Evolutionary conservation across 2,888 invertebrate genomes (phyloP), one percentile per base, ranked within the genome.

Genomic region (Microplitis deprimator): DNA sequence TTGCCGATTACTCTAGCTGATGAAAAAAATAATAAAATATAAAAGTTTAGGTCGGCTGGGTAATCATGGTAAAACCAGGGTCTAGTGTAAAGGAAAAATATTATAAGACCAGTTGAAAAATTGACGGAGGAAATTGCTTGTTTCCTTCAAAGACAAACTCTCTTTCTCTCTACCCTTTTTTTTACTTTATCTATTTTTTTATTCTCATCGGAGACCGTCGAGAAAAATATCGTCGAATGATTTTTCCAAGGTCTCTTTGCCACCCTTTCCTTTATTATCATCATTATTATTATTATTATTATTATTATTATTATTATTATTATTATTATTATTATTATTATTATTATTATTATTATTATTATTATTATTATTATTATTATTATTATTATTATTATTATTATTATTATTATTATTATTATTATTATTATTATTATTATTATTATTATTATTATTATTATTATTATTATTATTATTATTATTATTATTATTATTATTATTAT

Each of bases 91-190:
- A 41, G 29, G 70, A 17, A 41, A 29, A 74, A 59, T 38, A 75
- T 75, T 70, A 75, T 70, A 50, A 75, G 70, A 64, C 50, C 38
- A 59, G 70, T 76, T 29, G 60, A 64, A 65, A 76, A 76, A 76
- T 76, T 76, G 76, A 70, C 76, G 8, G 40, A 76, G 76, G 76
- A 76, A 76, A 76, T 76, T 76, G 76, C 76, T 76, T 74, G 70
- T 77, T 77, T 69, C 68, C 76, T 61, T 20, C 68, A 75, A 69
- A 41, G 64, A 16, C 10, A 64, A 65, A 65, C 20, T 40, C 68
- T 38, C 29, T 74, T 61, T 77, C 72, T 61, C 73, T 77, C 77
- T 71, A 41, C 78, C 73, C 67, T 80, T 78, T 67, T 75, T 74
- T 50, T 72, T 72, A 8, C 41, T 59, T 29, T 50, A 39, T 59